A percentile compares a stretch with the other conserved stretches of the same genome.
These are phyloP conservation scores for Dyspetes luteomarginatus DNA, from an alignment of 2,888 invertebrate genomes.

Conservation along the genomic window DNA sequence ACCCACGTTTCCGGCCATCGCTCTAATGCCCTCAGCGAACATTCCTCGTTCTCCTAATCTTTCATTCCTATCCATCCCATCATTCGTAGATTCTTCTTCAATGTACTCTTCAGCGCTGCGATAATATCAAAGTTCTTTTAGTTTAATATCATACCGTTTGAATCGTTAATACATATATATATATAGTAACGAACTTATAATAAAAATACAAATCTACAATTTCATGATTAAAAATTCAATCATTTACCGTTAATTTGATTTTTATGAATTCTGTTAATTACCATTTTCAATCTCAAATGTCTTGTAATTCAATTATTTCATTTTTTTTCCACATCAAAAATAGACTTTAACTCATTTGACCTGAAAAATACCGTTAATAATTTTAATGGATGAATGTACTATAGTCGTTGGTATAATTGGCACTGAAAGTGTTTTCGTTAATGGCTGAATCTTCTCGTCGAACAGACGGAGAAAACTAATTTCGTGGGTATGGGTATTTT, in stretches of 20 bases:
- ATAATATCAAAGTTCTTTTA: neutral
- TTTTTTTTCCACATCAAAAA: too few relatives aligned
- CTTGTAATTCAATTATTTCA: too few relatives aligned
- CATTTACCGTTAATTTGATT: neutral
- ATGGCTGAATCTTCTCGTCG: neutral
- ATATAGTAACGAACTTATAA: too few relatives aligned
- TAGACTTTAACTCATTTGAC: neutral
- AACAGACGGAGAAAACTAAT: neutral
- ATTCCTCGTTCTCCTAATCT: slow-evolving; percentile 22
- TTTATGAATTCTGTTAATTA: too few relatives aligned
- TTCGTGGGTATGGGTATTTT: neutral
- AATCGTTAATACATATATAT: too few relatives aligned
- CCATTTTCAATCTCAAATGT: too few relatives aligned
- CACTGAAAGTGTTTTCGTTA: neutral
- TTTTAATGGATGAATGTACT: neutral
- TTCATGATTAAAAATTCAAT: neutral
- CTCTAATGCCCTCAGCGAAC: slow-evolving; percentile 22
- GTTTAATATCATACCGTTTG: neutral
- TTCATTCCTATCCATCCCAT: slow-evolving; percentile 27
- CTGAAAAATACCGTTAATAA: neutral
- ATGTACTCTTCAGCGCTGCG: neutral
- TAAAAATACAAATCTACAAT: neutral
- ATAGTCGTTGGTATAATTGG: neutral
- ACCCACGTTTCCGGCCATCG: slow-evolving; percentile 58
- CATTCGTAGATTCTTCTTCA: neutral